These are phyloP conservation scores for Drosophila quadrilineata DNA, from an alignment of 1,140 invertebrate genomes.

Conservation along the genomic window DNA sequence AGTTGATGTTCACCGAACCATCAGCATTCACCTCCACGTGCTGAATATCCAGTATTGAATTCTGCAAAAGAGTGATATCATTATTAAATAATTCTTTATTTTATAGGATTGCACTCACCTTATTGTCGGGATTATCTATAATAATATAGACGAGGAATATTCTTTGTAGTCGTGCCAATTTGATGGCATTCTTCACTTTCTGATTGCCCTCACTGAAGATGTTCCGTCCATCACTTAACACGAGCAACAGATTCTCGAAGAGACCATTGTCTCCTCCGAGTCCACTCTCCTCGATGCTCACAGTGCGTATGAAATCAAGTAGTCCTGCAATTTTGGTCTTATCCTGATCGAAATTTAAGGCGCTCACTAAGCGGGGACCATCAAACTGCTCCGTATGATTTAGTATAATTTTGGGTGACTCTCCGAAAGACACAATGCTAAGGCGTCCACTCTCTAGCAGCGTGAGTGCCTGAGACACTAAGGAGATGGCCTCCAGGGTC, in stretches of 20 bases:
- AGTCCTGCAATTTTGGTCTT: constrained; percentile 91
- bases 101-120: constrained; percentile 84
- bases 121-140: constrained; percentile 95
- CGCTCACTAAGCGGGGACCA: constrained; percentile 89
- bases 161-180: constrained; percentile 88
- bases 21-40: constrained; percentile 87
- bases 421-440: constrained; percentile 95
- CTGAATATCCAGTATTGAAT: constrained; percentile 96
- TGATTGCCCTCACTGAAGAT: constrained; percentile 94
- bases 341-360: constrained; percentile 90
- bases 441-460: constrained; percentile 97
- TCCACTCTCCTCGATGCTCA: constrained; percentile 85
- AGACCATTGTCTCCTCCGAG: constrained; percentile 85
- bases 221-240: constrained; percentile 97
- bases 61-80: constrained; percentile 83
- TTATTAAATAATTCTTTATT: background rate
- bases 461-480: constrained; percentile 94
- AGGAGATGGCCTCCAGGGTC: constrained; percentile 95
- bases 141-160: constrained; percentile 98
- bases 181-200: constrained; percentile 89
- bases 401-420: constrained; percentile 91
- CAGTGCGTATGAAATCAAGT: constrained; percentile 88
- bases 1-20: constrained; percentile 83
- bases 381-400: constrained; percentile 93
- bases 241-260: constrained; percentile 91